phyloP scores from a whole-genome alignment of 2,797 vertebrate genomes.

The Malurus splendens region DNA sequence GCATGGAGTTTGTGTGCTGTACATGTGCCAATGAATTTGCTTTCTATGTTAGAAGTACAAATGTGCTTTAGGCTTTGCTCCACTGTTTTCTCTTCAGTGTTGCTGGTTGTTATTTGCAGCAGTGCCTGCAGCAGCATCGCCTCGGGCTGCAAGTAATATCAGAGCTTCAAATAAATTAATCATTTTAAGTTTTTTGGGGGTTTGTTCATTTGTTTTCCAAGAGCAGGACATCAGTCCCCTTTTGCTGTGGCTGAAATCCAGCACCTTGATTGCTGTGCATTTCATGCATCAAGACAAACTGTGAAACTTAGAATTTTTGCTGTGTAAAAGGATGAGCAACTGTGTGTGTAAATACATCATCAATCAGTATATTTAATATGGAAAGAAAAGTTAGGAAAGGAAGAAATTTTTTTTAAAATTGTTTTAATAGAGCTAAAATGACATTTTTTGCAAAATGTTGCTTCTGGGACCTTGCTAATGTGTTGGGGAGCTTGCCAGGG shows the following conservation, averaged over 20 bases:
- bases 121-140: not conserved
- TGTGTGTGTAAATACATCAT: not conserved
- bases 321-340: not conserved
- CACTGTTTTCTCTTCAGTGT: not conserved
- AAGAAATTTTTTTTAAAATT: accelerated
- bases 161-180: not conserved
- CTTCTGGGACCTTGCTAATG: not conserved
- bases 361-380: not conserved
- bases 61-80: not conserved
- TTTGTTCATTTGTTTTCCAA: not conserved
- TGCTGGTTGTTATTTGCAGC: not conserved
- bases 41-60: not conserved
- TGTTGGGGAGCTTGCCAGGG: not conserved
- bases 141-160: not conserved
- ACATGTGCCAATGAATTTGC: not conserved
- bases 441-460: not conserved
- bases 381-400: not conserved
- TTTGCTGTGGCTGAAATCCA: not conserved
- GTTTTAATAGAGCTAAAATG: not conserved
- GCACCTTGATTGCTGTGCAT: not conserved
- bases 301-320: not conserved
- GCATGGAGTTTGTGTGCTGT: not conserved
- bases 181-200: not conserved
- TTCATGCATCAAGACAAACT: not conserved
- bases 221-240: not conserved